phyloP scores from a whole-genome alignment of 2,113 vertebrate genomes.

The Phasianus colchicus region DNA sequence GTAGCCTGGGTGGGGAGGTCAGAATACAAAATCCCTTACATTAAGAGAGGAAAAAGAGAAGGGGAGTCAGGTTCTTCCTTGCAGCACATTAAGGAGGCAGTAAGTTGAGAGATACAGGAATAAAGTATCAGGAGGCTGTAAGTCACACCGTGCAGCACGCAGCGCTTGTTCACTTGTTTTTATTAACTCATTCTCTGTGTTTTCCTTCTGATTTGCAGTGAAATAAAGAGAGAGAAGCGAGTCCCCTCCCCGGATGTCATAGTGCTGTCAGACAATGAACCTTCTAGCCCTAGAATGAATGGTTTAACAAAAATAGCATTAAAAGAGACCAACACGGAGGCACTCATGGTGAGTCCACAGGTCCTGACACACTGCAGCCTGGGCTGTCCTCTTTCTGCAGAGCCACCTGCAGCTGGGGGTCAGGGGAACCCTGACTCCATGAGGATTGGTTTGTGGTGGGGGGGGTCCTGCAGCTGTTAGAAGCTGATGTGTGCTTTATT shows the following conservation, averaged over 20 bases:
- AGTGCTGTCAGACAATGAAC: constrained; percentile 93
- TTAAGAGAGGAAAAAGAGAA: neutral
- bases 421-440: neutral
- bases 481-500: no score
- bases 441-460: accelerated
- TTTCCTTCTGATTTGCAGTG: constrained; percentile 70
- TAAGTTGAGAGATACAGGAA: neutral
- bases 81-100: neutral
- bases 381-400: neutral
- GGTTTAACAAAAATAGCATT: constrained; percentile 82
- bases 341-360: constrained; percentile 86
- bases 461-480: neutral
- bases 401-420: no score
- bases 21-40: neutral
- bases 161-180: neutral
- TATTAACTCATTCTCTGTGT: neutral
- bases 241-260: constrained; percentile 91
- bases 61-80: neutral
- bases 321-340: constrained; percentile 88
- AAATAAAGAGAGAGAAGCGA: constrained; percentile 86
- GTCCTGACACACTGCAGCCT: neutral
- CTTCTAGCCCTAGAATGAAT: constrained; percentile 91
- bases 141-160: neutral
- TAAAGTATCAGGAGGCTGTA: neutral
- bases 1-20: neutral